phyloP scores from a whole-genome alignment of 1,140 invertebrate genomes.

The Neotoxoptera formosana region DNA sequence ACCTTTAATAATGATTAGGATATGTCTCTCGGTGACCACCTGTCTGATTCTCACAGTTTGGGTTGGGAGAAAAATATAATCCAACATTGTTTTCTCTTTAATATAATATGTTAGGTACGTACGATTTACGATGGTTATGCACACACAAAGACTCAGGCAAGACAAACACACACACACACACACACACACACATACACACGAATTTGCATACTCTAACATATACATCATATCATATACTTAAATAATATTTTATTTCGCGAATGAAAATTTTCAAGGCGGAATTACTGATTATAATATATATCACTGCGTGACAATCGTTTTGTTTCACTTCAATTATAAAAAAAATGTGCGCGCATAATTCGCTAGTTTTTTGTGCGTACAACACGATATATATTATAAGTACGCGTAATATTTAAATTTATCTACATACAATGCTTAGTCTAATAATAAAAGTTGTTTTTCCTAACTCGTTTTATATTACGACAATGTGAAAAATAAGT shows the following conservation, averaged over 20 bases:
- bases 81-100: not conserved
- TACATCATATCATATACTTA: not conserved
- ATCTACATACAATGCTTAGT: not conserved
- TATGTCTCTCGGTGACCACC: not conserved
- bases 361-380: not conserved
- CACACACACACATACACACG: not conserved
- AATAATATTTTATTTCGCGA: not conserved
- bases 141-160: too few species aligned
- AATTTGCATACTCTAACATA: not conserved
- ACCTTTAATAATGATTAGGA: not conserved
- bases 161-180: not conserved
- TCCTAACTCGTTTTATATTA: not conserved
- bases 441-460: constrained; percentile 18
- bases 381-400: not conserved
- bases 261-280: not conserved
- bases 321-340: not conserved
- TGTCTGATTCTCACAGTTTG: not conserved
- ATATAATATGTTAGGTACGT: not conserved
- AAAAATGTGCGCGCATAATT: not conserved
- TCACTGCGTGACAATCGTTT: not conserved
- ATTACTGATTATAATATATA: not conserved
- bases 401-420: constrained; percentile 6
- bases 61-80: not conserved
- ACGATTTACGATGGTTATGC: not conserved
- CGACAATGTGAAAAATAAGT: not conserved